A percentile compares a stretch with the other conserved stretches of the same genome.
Conservation (phyloP, 2,888 invertebrate species). For the Tetramorium bicarinatum region DNA sequence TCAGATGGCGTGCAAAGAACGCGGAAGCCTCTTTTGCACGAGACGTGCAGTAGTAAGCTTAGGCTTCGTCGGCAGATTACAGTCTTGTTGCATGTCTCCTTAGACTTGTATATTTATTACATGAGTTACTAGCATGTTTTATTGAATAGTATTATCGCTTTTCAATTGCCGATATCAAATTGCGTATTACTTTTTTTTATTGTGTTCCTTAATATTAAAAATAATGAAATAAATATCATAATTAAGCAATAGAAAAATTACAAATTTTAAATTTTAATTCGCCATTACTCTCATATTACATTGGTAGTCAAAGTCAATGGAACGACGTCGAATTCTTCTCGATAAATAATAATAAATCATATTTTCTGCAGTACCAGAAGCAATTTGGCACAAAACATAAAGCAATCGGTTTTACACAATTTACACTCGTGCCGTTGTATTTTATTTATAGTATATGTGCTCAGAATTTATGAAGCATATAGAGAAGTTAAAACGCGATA, state of each 20-base stretch:
- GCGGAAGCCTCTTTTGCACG: constrained; percentile 71
- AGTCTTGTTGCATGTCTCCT: constrained; percentile 83
- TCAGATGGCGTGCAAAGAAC: constrained; percentile 80
- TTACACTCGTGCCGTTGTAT: background rate
- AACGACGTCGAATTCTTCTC: background rate
- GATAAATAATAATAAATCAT: background rate
- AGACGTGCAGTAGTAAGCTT: constrained; percentile 78
- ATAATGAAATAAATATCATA: background rate
- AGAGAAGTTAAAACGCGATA: constrained; percentile 6
- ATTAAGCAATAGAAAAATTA: background rate
- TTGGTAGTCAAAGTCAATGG: background rate
- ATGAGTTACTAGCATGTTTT: constrained; percentile 74
- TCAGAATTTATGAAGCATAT: background rate
- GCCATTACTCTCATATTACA: background rate
- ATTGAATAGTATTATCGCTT: constrained; percentile 78
- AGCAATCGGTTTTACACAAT: constrained; percentile 9
- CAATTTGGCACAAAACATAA: constrained; percentile 1
- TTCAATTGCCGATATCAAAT: constrained; percentile 64
- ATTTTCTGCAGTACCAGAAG: background rate
- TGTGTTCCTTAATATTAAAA: background rate
- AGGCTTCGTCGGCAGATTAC: constrained; percentile 77
- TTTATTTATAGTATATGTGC: constrained; percentile 16
- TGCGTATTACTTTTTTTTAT: constrained; percentile 13
- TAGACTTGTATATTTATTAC: constrained; percentile 81
- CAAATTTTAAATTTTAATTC: background rate